Evolutionary conservation across 1,140 invertebrate species (phyloP).

Genomic region (Periplaneta americana): DNA sequence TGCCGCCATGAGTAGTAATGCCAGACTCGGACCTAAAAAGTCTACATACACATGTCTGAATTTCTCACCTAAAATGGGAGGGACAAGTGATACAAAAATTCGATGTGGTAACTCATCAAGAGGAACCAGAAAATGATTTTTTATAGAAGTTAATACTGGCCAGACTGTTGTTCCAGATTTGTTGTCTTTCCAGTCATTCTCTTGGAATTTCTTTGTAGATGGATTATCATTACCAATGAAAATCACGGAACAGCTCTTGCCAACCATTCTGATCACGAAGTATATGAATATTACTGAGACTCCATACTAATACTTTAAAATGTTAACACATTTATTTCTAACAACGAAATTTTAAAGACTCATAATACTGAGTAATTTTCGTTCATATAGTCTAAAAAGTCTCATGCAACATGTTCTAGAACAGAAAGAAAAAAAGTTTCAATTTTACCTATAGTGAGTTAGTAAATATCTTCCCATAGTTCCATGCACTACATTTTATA

Average conservation of each 20-base stretch:
- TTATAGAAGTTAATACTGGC: background rate
- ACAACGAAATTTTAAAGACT: background rate
- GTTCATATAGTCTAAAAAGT: background rate
- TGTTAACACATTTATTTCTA: background rate
- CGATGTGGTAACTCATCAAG: constrained; percentile 32
- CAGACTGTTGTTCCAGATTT: background rate
- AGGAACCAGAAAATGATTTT: constrained; percentile 25
- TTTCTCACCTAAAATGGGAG: constrained; percentile 29
- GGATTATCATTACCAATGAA: constrained; percentile 23
- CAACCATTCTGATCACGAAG: constrained; percentile 16
- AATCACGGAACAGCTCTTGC: constrained; percentile 28
- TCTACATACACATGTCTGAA: constrained; percentile 37
- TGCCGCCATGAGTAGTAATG: constrained; percentile 30
- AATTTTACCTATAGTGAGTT: background rate
- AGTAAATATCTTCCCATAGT: background rate
- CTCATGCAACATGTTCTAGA: background rate
- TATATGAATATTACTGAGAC: too few relatives aligned
- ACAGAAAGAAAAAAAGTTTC: background rate
- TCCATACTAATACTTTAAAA: too few relatives aligned
- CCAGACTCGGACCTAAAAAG: constrained; percentile 37
- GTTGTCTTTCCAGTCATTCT: background rate
- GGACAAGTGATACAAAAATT: constrained; percentile 36
- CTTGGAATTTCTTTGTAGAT: background rate
- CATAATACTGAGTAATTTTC: background rate
- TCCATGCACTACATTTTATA: too few relatives aligned